Base-by-base conservation (phyloP, 2,888 invertebrate species). In the Phanerotoma sp. region DNA sequence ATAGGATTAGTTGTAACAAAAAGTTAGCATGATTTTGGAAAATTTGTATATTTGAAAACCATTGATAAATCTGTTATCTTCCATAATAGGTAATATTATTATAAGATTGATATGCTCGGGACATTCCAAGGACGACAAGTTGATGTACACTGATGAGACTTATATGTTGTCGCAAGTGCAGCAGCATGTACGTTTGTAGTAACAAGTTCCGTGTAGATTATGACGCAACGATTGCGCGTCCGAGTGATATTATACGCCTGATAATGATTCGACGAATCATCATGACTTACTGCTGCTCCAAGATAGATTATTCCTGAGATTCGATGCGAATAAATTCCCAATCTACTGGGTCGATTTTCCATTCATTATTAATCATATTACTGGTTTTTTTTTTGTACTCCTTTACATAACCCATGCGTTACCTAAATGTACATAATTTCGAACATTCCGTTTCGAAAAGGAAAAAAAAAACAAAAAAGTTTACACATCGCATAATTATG, bases 141-240 rank as follows among this genome's bases (percentile, higher is more conserved):
- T 51, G 58, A 60, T 54, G 22, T 37, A 38, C 38, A 22, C 42
- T 44, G 44, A 44, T 51, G 42, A 51, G 35, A 33, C 18, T 44
- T 16, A 22, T 51, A 38, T 38, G 18, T 25, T 25, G 25, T 25
- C 15, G 15, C 38, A 22, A 48, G 13, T 25, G 9, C 41, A 60
- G 9, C 41, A 60, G 58, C 58, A 59, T 61, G 62, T 55, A 61
- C 57, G 58, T 49, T 49, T 58, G 62, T 62, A 60, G 62, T 58
- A 58, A 62, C 65, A 61, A 68, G 66, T 72, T 72, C 69, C 69
- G 69, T 67, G 64, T 71, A 64, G 62, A 66, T 45, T n/a, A 22
- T 54, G 54, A 53, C 42, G 53, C 47, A 48, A 53, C 47, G 25
- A 47, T 44, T 51, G 48, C 42, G 18, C 44, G 33, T 28, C 35